These are phyloP conservation scores for Chelmon rostratus DNA, from an alignment of 2,797 vertebrate genomes.

Conservation along the genomic window DNA sequence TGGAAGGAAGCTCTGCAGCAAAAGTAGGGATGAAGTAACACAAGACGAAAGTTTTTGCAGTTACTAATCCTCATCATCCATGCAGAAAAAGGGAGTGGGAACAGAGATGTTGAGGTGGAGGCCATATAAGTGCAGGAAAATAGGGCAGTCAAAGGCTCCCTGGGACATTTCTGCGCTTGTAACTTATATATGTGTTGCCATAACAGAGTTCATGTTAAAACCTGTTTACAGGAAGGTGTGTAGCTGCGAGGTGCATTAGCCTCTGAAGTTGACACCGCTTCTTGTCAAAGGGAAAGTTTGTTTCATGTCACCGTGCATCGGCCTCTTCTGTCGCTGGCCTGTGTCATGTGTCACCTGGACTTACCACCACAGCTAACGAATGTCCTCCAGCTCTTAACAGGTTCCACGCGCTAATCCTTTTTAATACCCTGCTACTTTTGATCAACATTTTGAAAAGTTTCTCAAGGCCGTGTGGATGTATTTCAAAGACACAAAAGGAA, in stretches of 20 bases:
- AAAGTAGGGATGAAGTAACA: constrained; percentile 47
- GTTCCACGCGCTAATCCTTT: constrained; percentile 61
- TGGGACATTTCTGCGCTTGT: constrained; percentile 57
- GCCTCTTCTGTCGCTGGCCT: constrained; percentile 40
- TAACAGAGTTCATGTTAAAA: constrained; percentile 63
- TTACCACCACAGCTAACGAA: constrained; percentile 29
- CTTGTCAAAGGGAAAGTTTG: constrained; percentile 66
- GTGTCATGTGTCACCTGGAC: constrained; percentile 63
- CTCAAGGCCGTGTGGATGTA: constrained; percentile 61
- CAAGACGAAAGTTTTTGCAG: constrained; percentile 34
- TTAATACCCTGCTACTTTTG: constrained; percentile 68
- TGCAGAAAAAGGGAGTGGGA: constrained; percentile 41
- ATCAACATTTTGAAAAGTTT: constrained; percentile 66
- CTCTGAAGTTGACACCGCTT: constrained; percentile 64
- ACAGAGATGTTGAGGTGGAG: constrained; percentile 27
- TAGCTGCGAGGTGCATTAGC: constrained; percentile 35
- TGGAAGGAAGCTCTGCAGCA: constrained; percentile 36
- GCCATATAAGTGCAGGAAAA: constrained; percentile 60
- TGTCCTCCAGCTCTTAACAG: constrained; percentile 59
- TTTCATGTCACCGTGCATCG: constrained; percentile 47
- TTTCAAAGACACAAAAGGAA: constrained; percentile 83
- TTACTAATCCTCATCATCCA: constrained; percentile 58
- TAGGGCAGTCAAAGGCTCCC: constrained; percentile 31
- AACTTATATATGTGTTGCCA: constrained; percentile 55
- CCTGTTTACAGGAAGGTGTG: constrained; percentile 63